Base-by-base conservation (phyloP, 2,797 vertebrate genomes). In the Sebastes vulpes region DNA sequence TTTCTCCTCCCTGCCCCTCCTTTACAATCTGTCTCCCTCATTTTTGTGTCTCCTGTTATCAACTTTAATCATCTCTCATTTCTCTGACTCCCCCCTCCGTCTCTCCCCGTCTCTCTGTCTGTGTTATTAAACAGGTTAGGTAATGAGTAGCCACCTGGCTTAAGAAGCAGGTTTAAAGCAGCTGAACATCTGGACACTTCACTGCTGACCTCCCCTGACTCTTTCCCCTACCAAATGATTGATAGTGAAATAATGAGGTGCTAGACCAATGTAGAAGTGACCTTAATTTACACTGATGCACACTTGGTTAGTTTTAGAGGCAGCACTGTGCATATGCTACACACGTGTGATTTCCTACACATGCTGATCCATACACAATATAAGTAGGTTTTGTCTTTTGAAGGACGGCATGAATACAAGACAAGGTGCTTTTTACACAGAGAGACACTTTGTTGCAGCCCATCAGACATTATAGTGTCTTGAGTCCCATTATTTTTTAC, bases 161-260 rank as follows among this genome's bases (percentile, higher is more conserved):
- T 35, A 31, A 59, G 57, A 75, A 54, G 35, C 69, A 56, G 21
- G 20, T 71, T 66, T 73, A 75, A 42, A 75, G 50, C 58, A n/a
- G 57, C 66, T 74, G 75, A 89, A 87, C 88, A 93, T 90, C 84
- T 90, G 80, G 86, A 82, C 46, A 14, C 59, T 81, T 92, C 67
- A 85, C 76, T 72, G 74, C 75, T 85, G 81, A 87, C 86, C 73
- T 67, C 77, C 56, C 57, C 77, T 48, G 68, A 74, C 70, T 63
- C 52, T 18, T 63, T 77, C 31, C 42, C 8, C 25, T 50, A 21
- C 59, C 60, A 83, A 91, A 59, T 60, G 46, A 89, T 79, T 82
- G 60, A 78, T 64, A 65, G 57, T 75, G 75, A 85, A 91, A 83
- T 86, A 90, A 91, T 82, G 77, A 86, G 57, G 72, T 69, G 38